Evolutionary conservation across 1,140 invertebrate species (phyloP).

Genomic region (Adoxophyes honmai): DNA sequence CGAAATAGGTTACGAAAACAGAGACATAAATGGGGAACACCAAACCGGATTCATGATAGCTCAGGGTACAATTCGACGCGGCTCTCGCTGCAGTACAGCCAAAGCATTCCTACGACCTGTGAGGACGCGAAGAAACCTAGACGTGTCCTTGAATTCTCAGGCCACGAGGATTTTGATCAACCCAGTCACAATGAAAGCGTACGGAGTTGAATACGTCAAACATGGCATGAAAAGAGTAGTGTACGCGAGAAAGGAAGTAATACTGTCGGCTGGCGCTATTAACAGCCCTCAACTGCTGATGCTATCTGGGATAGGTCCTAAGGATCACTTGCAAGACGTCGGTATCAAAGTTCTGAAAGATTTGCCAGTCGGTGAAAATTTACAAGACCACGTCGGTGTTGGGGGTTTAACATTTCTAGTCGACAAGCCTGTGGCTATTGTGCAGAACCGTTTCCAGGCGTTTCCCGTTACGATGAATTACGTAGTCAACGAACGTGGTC

Average conservation of each 20-base stretch:
- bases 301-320: conserved; percentile 92
- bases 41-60: conserved; percentile 93
- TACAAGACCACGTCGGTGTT: conserved; percentile 91
- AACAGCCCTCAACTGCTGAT: conserved; percentile 90
- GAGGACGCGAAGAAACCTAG: conserved; percentile 86
- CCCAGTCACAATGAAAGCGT: conserved; percentile 83
- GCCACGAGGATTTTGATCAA: conserved; percentile 85
- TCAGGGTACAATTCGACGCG: conserved; percentile 91
- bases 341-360: conserved; percentile 86
- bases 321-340: conserved; percentile 83
- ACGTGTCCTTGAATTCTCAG: conserved; percentile 87
- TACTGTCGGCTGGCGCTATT: conserved; percentile 88
- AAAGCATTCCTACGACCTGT: conserved; percentile 92
- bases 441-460: conserved; percentile 84
- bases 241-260: conserved; percentile 85
- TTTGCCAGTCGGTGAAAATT: conserved; percentile 86
- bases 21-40: conserved; percentile 90
- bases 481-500: conserved; percentile 85
- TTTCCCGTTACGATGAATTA: conserved; percentile 88
- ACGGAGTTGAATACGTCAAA: conserved; percentile 86
- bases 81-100: conserved; percentile 92
- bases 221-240: conserved; percentile 82
- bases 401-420: conserved; percentile 89
- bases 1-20: conserved; percentile 91
- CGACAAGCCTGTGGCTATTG: conserved; percentile 86